These are phyloP conservation scores for Cyphomyrmex costatus DNA, from an alignment of 1,140 invertebrate genomes.

Conservation along the genomic window DNA sequence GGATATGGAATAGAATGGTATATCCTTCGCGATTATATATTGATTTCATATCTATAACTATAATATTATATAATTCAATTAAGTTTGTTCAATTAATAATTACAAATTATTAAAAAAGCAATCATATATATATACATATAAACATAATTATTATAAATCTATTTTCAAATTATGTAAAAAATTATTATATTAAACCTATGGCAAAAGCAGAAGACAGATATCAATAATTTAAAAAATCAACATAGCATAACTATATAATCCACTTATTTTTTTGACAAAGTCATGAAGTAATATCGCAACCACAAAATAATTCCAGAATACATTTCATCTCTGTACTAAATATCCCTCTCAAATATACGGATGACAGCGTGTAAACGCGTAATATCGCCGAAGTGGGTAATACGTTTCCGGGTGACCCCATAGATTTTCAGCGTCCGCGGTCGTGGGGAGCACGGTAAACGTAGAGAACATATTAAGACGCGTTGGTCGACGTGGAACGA, in stretches of 20 bases:
- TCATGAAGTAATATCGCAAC: conserved; percentile 70
- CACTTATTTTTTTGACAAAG: not conserved
- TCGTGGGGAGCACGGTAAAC: conserved; percentile 33
- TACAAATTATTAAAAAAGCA: not conserved
- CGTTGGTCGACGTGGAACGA: conserved; percentile 46
- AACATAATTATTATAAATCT: no score
- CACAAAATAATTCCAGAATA: conserved; percentile 56
- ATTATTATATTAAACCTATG: not conserved
- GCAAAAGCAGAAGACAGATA: not conserved
- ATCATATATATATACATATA: no score
- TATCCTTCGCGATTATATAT: not conserved
- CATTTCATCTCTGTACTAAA: conserved; percentile 30
- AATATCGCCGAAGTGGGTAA: conserved; percentile 47
- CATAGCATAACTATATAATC: not conserved
- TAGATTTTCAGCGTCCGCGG: conserved; percentile 44
- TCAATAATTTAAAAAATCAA: not conserved
- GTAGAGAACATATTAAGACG: conserved; percentile 58
- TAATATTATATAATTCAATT: not conserved
- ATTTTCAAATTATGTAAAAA: no score
- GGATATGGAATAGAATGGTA: not conserved
- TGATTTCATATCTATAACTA: not conserved
- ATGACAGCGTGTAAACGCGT: conserved; percentile 42
- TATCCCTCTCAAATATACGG: not conserved
- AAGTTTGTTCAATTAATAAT: not conserved
- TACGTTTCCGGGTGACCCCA: conserved; percentile 47